Evolutionary conservation across 2,888 invertebrate genomes (phyloP), one percentile per base, ranked within the genome.

Genomic region (Sympetrum striolatum): DNA sequence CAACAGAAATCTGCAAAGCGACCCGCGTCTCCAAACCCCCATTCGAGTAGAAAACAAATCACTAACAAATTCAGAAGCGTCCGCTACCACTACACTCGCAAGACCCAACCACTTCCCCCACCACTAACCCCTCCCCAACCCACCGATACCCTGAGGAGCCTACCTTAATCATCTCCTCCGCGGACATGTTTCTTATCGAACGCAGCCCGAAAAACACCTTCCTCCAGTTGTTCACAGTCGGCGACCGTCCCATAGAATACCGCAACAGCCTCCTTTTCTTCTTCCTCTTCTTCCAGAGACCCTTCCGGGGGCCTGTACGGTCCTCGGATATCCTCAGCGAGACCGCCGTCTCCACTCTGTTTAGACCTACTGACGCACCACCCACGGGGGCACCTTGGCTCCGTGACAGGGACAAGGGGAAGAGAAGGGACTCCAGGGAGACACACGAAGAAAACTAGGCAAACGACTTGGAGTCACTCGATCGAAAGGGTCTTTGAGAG

Each of bases 121-220:
- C 25, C 31, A 25, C 25, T 15, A 73, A 73, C 73, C 73, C 73
- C 73, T 25, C 31, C 73, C 73, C 25, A 22, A 12, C 31, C 8
- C 25, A 73, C 6, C 44, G 44, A 31, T 8, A n/a, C 53, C 53
- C 53, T 73, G 14, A 73, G 14, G 73, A 31, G 12, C 92, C 91
- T 93, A 94, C 94, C 93, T 94, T 93, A 80, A 93, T 92, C 90
- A 94, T 92, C 91, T 95, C 94, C 91, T 94, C 94, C 2, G 93
- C 92, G 25, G 94, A 93, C 14, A 94, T 92, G 92, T 93, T 94
- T 92, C 93, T 93, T 73, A 94, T 93, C 53, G 93, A 93, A 92
- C 94, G 94, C 44, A 94, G 92, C 35, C 94, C 93, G 80, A 94
- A 91, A 91, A 93, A 93, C 90, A 94, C 93, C 92, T 94, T 94